Evolutionary conservation across 2,113 vertebrate genomes (phyloP).

Genomic region (Psittacus erithacus): DNA sequence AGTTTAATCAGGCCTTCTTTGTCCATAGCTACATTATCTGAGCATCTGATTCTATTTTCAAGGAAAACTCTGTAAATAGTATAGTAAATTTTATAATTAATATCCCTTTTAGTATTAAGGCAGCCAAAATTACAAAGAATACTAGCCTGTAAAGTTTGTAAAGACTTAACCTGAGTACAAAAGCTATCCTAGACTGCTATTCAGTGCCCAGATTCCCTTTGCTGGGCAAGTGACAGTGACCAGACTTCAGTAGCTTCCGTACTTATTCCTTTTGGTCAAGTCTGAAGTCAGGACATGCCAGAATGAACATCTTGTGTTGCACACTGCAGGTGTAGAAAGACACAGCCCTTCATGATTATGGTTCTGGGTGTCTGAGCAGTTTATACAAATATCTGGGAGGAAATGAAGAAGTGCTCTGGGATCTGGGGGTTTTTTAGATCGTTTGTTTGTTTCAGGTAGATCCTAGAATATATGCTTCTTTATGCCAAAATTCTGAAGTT

Average conservation of each 20-base stretch:
- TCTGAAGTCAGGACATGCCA: neutral
- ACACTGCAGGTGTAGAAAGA: neutral
- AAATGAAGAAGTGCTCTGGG: neutral
- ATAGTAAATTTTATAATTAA: neutral
- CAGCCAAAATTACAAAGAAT: neutral
- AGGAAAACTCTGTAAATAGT: neutral
- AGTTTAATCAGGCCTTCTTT: neutral
- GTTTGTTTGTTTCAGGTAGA: neutral
- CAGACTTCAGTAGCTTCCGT: neutral
- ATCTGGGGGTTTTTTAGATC: neutral
- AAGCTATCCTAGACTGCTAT: neutral
- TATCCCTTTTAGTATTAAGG: neutral
- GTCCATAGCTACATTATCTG: neutral
- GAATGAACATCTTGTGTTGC: neutral
- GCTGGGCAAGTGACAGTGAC: neutral
- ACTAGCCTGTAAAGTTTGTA: neutral
- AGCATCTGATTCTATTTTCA: neutral
- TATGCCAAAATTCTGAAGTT: neutral
- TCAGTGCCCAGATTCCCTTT: neutral
- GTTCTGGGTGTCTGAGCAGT: neutral
- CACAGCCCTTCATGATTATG: fast-evolving
- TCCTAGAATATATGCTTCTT: neutral
- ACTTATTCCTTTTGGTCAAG: neutral
- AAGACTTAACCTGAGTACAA: neutral
- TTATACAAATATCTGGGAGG: neutral